A percentile compares a stretch with the other conserved stretches of the same genome.
Evolutionary conservation across 1,140 invertebrate species (phyloP).

Genomic region (Saxidomus purpurata): DNA sequence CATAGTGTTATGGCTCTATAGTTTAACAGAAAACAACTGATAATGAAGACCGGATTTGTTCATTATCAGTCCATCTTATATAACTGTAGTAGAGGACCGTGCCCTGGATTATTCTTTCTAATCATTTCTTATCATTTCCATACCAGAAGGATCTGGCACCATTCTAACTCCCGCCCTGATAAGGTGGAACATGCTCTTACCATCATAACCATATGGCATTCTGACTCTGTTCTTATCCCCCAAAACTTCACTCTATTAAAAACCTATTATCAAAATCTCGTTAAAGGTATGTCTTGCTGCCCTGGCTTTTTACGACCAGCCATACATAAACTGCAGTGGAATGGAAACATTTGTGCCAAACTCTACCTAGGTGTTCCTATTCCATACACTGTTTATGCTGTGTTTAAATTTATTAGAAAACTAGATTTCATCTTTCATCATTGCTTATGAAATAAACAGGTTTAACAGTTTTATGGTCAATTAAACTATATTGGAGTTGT

Average conservation of each 20-base stretch:
- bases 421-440: background rate
- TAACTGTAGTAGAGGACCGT: background rate
- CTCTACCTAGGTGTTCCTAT: background rate
- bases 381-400: background rate
- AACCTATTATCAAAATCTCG: background rate
- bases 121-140: background rate
- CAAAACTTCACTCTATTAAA: background rate
- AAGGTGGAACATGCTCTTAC: background rate
- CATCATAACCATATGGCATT: background rate
- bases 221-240: background rate
- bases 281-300: background rate
- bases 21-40: background rate
- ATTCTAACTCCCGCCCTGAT: background rate
- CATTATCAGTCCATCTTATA: background rate
- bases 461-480: constrained; percentile 18
- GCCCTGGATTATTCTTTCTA: constrained; percentile 1
- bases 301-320: background rate
- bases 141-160: constrained; percentile 3
- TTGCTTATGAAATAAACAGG: background rate
- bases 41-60: background rate
- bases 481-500: background rate
- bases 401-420: background rate
- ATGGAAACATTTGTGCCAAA: background rate
- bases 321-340: background rate
- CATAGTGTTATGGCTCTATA: background rate